These are phyloP conservation scores for Arctocebus calabarensis DNA, from an alignment of 2,797 vertebrate genomes.

Conservation along the genomic window DNA sequence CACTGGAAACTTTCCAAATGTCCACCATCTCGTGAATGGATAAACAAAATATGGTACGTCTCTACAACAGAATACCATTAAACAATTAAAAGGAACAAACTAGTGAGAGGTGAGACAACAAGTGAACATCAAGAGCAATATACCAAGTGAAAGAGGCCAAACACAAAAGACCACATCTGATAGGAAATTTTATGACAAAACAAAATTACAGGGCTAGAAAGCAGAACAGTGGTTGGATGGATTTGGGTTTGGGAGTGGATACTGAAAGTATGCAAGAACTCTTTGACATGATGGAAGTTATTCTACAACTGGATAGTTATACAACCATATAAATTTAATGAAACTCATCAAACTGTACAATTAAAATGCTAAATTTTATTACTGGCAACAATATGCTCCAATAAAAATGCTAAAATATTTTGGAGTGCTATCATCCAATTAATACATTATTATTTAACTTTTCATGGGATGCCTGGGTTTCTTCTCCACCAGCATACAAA, in stretches of 20 bases:
- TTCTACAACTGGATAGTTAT: not conserved
- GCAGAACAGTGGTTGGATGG: not conserved
- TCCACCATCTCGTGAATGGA: not conserved
- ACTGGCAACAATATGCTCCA: not conserved
- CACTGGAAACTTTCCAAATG: not conserved
- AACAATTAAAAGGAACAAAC: not conserved
- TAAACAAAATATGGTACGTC: not conserved
- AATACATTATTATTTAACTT: not conserved
- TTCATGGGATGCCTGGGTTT: not conserved
- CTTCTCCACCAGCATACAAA: not conserved
- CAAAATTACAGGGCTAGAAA: not conserved
- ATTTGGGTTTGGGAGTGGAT: not conserved
- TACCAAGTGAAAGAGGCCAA: constrained; percentile 5
- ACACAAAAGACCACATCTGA: not conserved
- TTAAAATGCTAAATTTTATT: not conserved
- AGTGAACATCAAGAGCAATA: not conserved
- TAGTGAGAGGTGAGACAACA: not conserved
- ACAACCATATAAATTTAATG: not conserved
- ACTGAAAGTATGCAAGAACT: not conserved
- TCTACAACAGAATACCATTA: not conserved
- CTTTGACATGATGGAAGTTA: not conserved
- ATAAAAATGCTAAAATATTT: not conserved
- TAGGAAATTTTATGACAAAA: not conserved
- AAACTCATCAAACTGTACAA: not conserved
- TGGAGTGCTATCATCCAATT: not conserved